Evolutionary conservation across 1,140 invertebrate genomes (phyloP), one percentile per base, ranked within the genome.

Genomic region (Bilobella aurantiaca): DNA sequence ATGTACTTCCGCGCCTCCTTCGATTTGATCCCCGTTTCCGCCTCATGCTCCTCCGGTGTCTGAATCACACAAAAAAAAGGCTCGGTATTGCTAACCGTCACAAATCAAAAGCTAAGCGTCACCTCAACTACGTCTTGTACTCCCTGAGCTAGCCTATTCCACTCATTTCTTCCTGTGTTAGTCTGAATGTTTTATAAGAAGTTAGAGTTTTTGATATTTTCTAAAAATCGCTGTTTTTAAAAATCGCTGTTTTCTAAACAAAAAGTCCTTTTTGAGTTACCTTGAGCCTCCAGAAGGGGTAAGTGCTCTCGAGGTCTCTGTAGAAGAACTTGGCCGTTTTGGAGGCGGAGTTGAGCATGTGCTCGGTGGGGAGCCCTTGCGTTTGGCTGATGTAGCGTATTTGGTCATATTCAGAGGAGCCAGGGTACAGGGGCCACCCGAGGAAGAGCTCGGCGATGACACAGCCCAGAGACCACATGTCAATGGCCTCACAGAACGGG

Each of bases 381-480:
- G 90, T 93, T 75, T 91, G 90, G 74, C 88, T 89, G 64, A 93
- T 91, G 75, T 85, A 89, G 42, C 97, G 84, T 74, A 99, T 99
- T 80, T 99, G 97, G 81, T 99, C 97, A 79, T 98, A 99, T 80
- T 99, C 97, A 1, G 96, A 98, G 29, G 94, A 96, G 58, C 97
- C 97, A 0, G 97, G 97, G 81, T 99, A 99, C 1, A 99, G 82
- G 21, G 97, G 97, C 97, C 97, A 99, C 65, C 97, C 97, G 21
- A 99, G 83, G 80, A 99, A 99, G 58, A 99, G 82, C 78, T 99
- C 97, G 1, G 97, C 97, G 25, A 99, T 96, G 62, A 99, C 97
- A 81, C 97, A 99, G 27, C 97, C 97, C 63, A 99, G 81, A 0
- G 96, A 98, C 97, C 97, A 99, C 96, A 99, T 99, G 79, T 99